Conservation (phyloP, 2,797 vertebrate species). For the Podarcis siculus region DNA sequence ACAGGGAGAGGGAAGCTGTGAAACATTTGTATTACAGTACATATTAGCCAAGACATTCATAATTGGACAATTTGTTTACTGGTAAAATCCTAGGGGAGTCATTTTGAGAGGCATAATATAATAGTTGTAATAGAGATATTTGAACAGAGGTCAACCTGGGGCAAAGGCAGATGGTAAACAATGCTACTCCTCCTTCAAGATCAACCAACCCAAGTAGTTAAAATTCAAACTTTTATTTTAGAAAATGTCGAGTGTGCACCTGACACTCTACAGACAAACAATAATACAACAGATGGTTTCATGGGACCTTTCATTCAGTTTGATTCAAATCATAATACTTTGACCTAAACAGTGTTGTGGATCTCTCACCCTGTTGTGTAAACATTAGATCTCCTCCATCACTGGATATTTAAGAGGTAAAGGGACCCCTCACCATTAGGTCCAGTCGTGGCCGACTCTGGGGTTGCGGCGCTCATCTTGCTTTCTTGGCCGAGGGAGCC, state of each 20-base stretch:
- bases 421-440: too few relatives aligned
- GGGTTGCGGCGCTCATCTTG: too few relatives aligned
- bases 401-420: not conserved
- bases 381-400: not conserved
- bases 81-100: not conserved
- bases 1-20: conserved; percentile 30
- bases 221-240: conserved; percentile 10
- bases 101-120: conserved; percentile 1
- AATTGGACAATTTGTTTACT: conserved; percentile 21
- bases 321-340: not conserved
- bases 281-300: not conserved
- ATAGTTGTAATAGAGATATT: not conserved
- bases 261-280: not conserved
- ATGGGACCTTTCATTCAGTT: not conserved
- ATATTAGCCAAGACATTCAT: conserved; percentile 46
- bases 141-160: not conserved
- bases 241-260: not conserved
- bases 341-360: not conserved
- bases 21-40: conserved; percentile 55
- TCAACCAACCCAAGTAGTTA: not conserved
- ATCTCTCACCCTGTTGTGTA: not conserved
- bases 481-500: too few relatives aligned
- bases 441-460: too few relatives aligned
- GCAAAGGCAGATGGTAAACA: not conserved
- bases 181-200: not conserved